phyloP scores from a whole-genome alignment of 2,888 invertebrate genomes.

The Ichneumoninae sp. region DNA sequence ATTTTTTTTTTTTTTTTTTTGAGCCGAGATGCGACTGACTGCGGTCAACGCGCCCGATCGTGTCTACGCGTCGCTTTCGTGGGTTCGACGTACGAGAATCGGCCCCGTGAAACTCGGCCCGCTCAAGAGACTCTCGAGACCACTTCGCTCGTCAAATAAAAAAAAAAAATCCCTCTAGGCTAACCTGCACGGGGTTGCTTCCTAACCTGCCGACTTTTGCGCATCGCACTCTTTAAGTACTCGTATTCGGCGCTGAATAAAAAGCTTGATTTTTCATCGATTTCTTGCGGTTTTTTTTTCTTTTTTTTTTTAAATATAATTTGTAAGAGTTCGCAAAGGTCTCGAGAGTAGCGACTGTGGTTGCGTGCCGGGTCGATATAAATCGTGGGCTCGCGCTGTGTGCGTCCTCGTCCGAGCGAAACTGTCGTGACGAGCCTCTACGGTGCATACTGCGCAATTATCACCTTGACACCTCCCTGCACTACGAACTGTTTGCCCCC shows the following conservation, averaged over 20 bases:
- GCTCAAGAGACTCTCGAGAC: slow-evolving; percentile 7
- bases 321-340: not conserved
- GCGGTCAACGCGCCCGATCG: not conserved
- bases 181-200: not conserved
- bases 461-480: slow-evolving; percentile 61
- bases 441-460: slow-evolving; percentile 65
- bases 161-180: not conserved
- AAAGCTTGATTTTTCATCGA: not conserved
- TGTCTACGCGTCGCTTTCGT: slow-evolving; percentile 24
- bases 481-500: slow-evolving; percentile 25
- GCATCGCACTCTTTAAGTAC: not conserved
- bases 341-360: slow-evolving; percentile 6
- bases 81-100: slow-evolving; percentile 42
- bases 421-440: slow-evolving; percentile 5
- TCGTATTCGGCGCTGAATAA: no score
- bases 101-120: slow-evolving; percentile 26
- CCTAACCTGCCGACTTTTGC: slow-evolving; percentile 6
- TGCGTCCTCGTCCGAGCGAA: slow-evolving; percentile 38
- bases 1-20: slow-evolving; percentile 52
- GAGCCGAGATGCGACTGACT: not conserved
- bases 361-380: slow-evolving; percentile 56
- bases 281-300: not conserved
- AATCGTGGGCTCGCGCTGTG: slow-evolving; percentile 48
- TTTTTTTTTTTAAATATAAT: not conserved
- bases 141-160: not conserved